Conservation (phyloP, 2,888 invertebrate species). For the Orgyia antiqua region DNA sequence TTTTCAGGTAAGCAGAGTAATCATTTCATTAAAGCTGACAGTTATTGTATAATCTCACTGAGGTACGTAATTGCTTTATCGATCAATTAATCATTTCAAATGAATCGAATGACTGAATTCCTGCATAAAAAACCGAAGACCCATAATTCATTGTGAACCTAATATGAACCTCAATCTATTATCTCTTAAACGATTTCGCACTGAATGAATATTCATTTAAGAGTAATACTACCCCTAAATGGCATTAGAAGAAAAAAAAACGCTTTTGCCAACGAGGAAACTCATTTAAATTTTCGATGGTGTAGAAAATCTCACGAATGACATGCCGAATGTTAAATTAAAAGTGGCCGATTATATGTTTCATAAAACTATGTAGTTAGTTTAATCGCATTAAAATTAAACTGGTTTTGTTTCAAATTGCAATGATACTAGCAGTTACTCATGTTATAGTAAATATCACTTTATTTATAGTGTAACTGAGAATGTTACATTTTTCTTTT, state of each 20-base stretch:
- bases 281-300: conserved; percentile 75
- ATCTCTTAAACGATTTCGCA: conserved; percentile 73
- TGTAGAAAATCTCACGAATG: conserved; percentile 46
- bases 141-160: conserved; percentile 62
- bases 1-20: conserved; percentile 21
- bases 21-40: conserved; percentile 2
- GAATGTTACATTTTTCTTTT: too few species aligned
- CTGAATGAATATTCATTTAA: conserved; percentile 74
- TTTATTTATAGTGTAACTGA: too few species aligned
- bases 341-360: conserved; percentile 51
- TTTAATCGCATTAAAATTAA: too few species aligned
- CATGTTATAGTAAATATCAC: too few species aligned
- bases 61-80: conserved; percentile 22
- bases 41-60: conserved; percentile 7
- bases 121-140: conserved; percentile 52
- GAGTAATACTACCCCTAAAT: conserved; percentile 68
- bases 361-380: too few species aligned
- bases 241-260: conserved; percentile 66
- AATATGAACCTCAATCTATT: conserved; percentile 73
- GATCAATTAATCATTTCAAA: conserved; percentile 47
- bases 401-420: too few species aligned
- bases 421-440: too few species aligned
- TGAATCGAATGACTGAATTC: conserved; percentile 40
- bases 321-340: conserved; percentile 46
- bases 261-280: conserved; percentile 51